Percentiles rank a stretch among this genome's conserved stretches.
Evolutionary conservation across 92 coral and sea anemone genomes (phyloP).

Genomic region (Siderastrea radians): DNA sequence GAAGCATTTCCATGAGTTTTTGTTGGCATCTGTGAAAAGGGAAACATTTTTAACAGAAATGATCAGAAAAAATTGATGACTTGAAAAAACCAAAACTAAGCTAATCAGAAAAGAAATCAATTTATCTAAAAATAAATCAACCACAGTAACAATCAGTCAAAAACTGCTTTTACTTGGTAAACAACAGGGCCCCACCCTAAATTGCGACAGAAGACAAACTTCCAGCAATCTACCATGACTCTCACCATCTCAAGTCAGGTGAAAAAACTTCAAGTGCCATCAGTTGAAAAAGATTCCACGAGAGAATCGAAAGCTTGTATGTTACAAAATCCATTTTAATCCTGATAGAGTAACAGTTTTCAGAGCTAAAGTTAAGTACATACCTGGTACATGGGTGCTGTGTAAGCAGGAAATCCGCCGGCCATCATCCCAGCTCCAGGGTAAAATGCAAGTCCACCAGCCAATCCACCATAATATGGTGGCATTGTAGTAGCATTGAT

Average conservation of each 20-base stretch:
- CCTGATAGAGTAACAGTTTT: no score
- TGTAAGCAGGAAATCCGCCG: slow-evolving; percentile 90
- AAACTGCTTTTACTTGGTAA: background rate
- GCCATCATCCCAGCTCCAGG: slow-evolving; percentile 94
- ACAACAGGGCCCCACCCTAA: background rate
- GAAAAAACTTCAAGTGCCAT: no score
- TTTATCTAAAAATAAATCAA: background rate
- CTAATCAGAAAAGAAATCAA: background rate
- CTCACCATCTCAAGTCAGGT: no score
- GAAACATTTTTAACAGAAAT: background rate
- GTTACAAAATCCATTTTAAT: no score
- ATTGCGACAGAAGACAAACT: no score
- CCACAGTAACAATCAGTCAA: background rate
- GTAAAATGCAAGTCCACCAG: slow-evolving; percentile 93
- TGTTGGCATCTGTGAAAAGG: slow-evolving; percentile 77
- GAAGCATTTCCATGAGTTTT: slow-evolving; percentile 90
- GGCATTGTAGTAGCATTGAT: slow-evolving; percentile 86
- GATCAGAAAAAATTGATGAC: background rate
- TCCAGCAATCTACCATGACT: no score
- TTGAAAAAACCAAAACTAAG: background rate
- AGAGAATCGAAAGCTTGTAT: no score
- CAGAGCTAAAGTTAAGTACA: no score
- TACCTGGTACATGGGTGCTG: slow-evolving; percentile 93
- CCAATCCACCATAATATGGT: slow-evolving; percentile 88
- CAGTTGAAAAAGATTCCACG: no score